Base-by-base conservation (phyloP, 2,888 invertebrate genomes). In the Eupeodes latifasciatus region DNA sequence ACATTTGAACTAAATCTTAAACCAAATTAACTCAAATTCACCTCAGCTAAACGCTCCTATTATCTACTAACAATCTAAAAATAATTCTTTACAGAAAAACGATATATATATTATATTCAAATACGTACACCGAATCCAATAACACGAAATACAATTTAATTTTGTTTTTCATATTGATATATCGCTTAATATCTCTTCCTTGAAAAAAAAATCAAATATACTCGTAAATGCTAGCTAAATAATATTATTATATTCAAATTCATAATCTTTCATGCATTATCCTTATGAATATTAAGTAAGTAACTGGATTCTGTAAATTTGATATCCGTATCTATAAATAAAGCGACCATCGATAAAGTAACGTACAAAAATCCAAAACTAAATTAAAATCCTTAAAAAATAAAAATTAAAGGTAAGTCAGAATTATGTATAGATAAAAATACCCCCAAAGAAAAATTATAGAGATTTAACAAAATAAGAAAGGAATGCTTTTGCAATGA, bases 181-280 rank as follows among this genome's bases (percentile, higher is more conserved):
- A 27, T 27, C 27, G 82, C 77, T 82, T 82, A 12, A 6, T 27
- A 40, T 40, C 40, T 40, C 40, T 40, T 16, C 27, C 36, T 44
- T 55, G 61, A 67, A 55, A 40, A 62, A 16, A n/a, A n/a, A 57
- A 49, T 51, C 12, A 44, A 53, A 69, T 19, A 19, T 19, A n/a
- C n/a, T n/a, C n/a, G n/a, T n/a, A 19, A 16, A 59, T 66, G 14
- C 12, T 14, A 36, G 14, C 2, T 36, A 74, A 79, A 16, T 36
- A 44, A 66, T 64, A 71, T 80, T 74, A 69, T 53, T 74, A 69
- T 53, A 40, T 71, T 67, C 80, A 76, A 34, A 51, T 85, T 85
- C 81, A 76, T 59, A 40, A 77, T 77, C n/a, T 86, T 86, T 82
- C 85, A 86, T 86, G 85, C 85, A 78, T 51, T 75, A 44, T 82